These are phyloP conservation scores for Gryon sp. DNA, from an alignment of 1,140 invertebrate genomes.

Conservation along the genomic window DNA sequence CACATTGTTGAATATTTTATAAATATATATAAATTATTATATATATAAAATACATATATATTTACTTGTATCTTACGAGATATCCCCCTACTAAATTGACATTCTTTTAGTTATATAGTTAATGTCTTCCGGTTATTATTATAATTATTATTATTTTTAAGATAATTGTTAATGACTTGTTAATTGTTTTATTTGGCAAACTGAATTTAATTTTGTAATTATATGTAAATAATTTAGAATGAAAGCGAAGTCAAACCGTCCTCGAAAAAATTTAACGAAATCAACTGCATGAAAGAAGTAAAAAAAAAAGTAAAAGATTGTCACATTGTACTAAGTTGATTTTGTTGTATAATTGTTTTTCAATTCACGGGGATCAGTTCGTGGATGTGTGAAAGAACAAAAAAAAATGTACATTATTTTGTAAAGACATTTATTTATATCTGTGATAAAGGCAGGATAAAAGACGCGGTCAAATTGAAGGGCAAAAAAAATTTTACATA, in stretches of 20 bases:
- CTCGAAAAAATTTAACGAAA: slow-evolving; percentile 21
- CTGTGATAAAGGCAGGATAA: slow-evolving; percentile 81
- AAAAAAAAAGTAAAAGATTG: too few relatives aligned
- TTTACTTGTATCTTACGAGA: slow-evolving; percentile 35
- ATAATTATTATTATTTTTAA: slow-evolving; percentile 26
- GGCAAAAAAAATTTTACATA: slow-evolving; percentile 37
- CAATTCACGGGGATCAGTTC: slow-evolving; percentile 29
- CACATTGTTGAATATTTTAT: slow-evolving; percentile 72
- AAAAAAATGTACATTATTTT: slow-evolving; percentile 77
- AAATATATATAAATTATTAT: slow-evolving; percentile 33
- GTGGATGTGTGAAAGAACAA: slow-evolving; percentile 45
- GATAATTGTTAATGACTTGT: slow-evolving; percentile 39
- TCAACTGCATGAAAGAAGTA: slow-evolving; percentile 4
- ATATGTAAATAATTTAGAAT: slow-evolving; percentile 37
- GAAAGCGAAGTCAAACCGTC: slow-evolving; percentile 28
- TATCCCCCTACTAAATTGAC: slow-evolving; percentile 41
- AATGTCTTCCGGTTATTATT: slow-evolving; percentile 21
- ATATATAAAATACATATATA: slow-evolving; percentile 9
- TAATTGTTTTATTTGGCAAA: slow-evolving; percentile 30
- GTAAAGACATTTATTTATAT: slow-evolving; percentile 83
- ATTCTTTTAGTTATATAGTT: slow-evolving; percentile 15
- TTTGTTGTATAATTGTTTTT: slow-evolving; percentile 17
- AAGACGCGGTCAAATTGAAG: slow-evolving; percentile 38
- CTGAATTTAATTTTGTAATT: slow-evolving; percentile 34
- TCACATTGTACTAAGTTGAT: slow-evolving; percentile 15